Percentiles rank a stretch among this genome's conserved stretches.
phyloP scores from a whole-genome alignment of 2,888 invertebrate species.

The Clivina fossor region DNA sequence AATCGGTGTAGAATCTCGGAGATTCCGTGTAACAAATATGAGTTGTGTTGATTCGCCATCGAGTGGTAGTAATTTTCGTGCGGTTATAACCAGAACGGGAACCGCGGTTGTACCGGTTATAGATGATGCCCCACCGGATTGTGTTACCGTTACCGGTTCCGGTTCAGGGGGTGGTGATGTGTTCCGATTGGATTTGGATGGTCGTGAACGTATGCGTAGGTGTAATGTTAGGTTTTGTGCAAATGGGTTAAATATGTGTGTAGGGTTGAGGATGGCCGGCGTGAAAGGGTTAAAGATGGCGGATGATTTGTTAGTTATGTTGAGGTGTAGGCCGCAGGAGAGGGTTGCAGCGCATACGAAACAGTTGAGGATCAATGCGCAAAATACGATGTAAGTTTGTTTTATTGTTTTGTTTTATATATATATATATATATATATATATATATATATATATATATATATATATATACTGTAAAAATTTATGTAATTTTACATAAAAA shows the following conservation, averaged over 20 bases:
- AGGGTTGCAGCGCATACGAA: conserved; percentile 56
- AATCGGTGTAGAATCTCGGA: conserved; percentile 31
- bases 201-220: conserved; percentile 54
- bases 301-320: conserved; percentile 56
- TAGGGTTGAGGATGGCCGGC: conserved; percentile 59
- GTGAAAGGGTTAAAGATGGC: conserved; percentile 58
- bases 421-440: too few species aligned
- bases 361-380: conserved; percentile 48
- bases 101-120: conserved; percentile 43
- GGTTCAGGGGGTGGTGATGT: conserved; percentile 44
- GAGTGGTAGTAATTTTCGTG: conserved; percentile 48
- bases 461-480: too few species aligned
- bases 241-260: conserved; percentile 53
- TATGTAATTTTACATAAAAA: too few species aligned
- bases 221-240: conserved; percentile 59
- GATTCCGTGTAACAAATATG: conserved; percentile 48
- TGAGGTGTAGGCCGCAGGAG: conserved; percentile 60
- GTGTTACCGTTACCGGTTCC: conserved; percentile 37
- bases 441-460: too few species aligned
- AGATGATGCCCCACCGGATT: conserved; percentile 48
- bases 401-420: too few species aligned
- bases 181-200: conserved; percentile 53
- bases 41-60: conserved; percentile 47
- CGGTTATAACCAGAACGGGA: conserved; percentile 51
- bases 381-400: conserved; percentile 43